phyloP scores from a whole-genome alignment of 2,113 vertebrate species.

The Isichthys henryi region DNA sequence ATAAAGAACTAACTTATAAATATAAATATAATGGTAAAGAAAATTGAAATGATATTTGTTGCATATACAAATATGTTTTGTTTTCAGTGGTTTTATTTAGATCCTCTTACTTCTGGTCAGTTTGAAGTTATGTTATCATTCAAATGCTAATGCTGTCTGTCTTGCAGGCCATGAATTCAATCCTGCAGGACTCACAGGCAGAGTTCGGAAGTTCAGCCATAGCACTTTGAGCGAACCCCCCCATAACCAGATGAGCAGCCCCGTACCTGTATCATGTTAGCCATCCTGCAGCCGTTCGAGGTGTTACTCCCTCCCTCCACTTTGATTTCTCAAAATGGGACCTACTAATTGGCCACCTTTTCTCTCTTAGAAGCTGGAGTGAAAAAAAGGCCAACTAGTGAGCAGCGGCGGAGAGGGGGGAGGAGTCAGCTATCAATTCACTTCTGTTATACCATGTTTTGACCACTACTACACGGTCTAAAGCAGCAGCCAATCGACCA shows the following conservation, averaged over 20 bases:
- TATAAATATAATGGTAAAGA: neutral
- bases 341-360: neutral
- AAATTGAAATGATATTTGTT: neutral
- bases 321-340: neutral
- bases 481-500: neutral
- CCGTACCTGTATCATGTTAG: neutral
- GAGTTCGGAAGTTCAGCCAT: neutral
- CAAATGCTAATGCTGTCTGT: neutral
- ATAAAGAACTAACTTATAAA: neutral
- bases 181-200: neutral
- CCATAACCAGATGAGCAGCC: neutral
- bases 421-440: neutral
- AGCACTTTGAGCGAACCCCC: neutral
- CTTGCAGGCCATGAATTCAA: neutral
- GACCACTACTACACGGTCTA: neutral
- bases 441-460: neutral
- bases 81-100: neutral
- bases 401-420: neutral
- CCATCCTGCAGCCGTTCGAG: neutral
- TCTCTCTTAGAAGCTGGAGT: neutral
- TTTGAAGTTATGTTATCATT: neutral
- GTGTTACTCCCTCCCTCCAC: neutral
- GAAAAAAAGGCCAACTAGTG: neutral
- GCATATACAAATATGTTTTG: neutral
- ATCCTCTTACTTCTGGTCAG: neutral